Percentiles rank a stretch among this genome's conserved stretches.
These are phyloP conservation scores for Apis laboriosa DNA, from an alignment of 1,140 invertebrate species.

Conservation along the genomic window DNA sequence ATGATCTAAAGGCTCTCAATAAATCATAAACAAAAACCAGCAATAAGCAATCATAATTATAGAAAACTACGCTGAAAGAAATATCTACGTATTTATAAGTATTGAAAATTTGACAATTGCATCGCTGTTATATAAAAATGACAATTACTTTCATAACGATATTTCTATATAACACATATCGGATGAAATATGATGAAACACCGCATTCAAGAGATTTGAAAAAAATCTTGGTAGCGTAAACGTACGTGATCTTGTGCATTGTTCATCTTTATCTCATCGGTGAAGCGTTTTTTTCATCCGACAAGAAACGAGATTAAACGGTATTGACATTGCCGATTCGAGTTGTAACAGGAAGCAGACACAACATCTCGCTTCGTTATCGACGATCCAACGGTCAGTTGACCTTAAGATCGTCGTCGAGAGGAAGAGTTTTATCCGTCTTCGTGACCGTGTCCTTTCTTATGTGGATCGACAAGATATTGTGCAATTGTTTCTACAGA, in stretches of 20 bases:
- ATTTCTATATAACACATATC: neutral
- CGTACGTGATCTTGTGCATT: conserved; percentile 8
- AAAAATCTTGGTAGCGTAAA: neutral
- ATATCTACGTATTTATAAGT: too few species aligned
- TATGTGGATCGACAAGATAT: too few species aligned
- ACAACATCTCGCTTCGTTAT: conserved; percentile 35
- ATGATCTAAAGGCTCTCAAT: too few species aligned
- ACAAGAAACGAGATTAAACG: conserved; percentile 34
- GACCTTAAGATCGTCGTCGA: neutral
- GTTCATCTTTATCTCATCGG: conserved; percentile 12
- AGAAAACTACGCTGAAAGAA: too few species aligned
- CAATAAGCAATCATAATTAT: too few species aligned
- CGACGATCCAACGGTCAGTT: neutral
- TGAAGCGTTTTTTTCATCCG: conserved; percentile 22
- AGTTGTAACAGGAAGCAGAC: neutral
- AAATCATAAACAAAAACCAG: too few species aligned
- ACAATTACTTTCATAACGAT: too few species aligned
- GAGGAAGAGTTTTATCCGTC: neutral
- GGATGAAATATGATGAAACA: neutral
- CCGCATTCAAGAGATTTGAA: neutral
- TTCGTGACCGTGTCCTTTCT: neutral
- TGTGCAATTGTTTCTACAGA: too few species aligned
- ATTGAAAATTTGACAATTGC: too few species aligned
- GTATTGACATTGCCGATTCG: conserved; percentile 17
- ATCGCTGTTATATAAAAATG: too few species aligned